phyloP scores from a whole-genome alignment of 1,140 invertebrate genomes.

The Epicauta chinensis region DNA sequence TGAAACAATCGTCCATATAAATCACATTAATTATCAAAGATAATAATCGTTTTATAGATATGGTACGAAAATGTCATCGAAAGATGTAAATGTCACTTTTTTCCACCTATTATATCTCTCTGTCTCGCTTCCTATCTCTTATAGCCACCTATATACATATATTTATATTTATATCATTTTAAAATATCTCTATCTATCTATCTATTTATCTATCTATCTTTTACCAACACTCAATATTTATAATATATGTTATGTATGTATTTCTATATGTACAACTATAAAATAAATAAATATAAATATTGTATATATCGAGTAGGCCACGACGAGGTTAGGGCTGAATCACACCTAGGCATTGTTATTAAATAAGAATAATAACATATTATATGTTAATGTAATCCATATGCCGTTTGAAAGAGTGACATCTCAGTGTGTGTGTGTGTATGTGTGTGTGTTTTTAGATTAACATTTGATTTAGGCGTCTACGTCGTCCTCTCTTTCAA shows the following conservation, averaged over 20 bases:
- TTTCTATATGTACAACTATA: not conserved
- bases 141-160: too few species aligned
- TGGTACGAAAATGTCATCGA: slow-evolving; percentile 8
- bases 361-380: slow-evolving; percentile 44
- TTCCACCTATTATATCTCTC: too few species aligned
- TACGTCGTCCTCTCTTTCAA: not conserved
- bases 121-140: too few species aligned
- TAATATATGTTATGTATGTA: not conserved
- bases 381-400: slow-evolving; percentile 42
- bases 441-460: slow-evolving; percentile 26
- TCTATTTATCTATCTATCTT: too few species aligned
- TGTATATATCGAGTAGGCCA: slow-evolving; percentile 19
- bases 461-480: slow-evolving; percentile 42
- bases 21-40: slow-evolving; percentile 10
- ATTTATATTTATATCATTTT: too few species aligned
- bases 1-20: slow-evolving; percentile 13
- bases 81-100: slow-evolving; percentile 9
- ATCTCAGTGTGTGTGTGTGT: slow-evolving; percentile 26
- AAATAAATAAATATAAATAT: not conserved
- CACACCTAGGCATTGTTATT: slow-evolving; percentile 40
- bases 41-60: slow-evolving; percentile 1
- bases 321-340: slow-evolving; percentile 23
- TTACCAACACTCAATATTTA: too few species aligned
- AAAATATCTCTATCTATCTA: too few species aligned
- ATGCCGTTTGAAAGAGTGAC: slow-evolving; percentile 35